These are phyloP conservation scores for Triops cancriformis DNA, from an alignment of 1,140 invertebrate genomes.

Conservation along the genomic window DNA sequence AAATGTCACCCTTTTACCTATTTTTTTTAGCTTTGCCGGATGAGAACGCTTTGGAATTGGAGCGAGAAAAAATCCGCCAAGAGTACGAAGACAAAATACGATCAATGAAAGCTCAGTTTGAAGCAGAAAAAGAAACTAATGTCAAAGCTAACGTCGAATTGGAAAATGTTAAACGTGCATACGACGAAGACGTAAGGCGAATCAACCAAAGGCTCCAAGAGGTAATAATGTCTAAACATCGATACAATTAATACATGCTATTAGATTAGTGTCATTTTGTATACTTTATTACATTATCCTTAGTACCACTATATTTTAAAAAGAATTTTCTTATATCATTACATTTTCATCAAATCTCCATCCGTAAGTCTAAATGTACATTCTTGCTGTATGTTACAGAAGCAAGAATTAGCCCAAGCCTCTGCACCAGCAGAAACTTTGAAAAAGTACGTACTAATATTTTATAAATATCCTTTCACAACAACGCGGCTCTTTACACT, in stretches of 20 bases:
- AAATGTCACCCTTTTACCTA: too few species aligned
- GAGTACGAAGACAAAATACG: slow-evolving; percentile 43
- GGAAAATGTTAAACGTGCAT: slow-evolving; percentile 45
- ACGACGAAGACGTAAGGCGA: slow-evolving; percentile 46
- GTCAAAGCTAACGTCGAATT: slow-evolving; percentile 51
- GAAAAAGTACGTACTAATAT: not conserved
- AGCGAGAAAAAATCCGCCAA: slow-evolving; percentile 40
- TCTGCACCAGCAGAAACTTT: not conserved
- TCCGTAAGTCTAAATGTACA: not conserved
- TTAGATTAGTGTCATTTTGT: too few species aligned
- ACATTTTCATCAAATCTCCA: too few species aligned
- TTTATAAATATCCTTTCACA: not conserved
- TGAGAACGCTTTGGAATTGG: slow-evolving; percentile 39
- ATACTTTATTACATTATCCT: too few species aligned
- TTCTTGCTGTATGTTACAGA: not conserved
- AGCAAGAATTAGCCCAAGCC: not conserved
- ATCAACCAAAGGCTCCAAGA: slow-evolving; percentile 35
- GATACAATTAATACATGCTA: too few species aligned
- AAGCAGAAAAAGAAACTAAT: slow-evolving; percentile 50
- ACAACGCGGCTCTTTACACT: too few species aligned
- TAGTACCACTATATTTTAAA: too few species aligned
- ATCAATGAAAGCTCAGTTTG: slow-evolving; percentile 46
- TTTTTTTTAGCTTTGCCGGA: slow-evolving; percentile 15
- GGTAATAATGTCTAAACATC: not conserved
- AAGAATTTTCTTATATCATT: too few species aligned